A percentile compares a stretch with the other conserved stretches of the same genome.
These are phyloP conservation scores for Lissonota sp. DNA, from an alignment of 2,888 invertebrate species.

Conservation along the genomic window DNA sequence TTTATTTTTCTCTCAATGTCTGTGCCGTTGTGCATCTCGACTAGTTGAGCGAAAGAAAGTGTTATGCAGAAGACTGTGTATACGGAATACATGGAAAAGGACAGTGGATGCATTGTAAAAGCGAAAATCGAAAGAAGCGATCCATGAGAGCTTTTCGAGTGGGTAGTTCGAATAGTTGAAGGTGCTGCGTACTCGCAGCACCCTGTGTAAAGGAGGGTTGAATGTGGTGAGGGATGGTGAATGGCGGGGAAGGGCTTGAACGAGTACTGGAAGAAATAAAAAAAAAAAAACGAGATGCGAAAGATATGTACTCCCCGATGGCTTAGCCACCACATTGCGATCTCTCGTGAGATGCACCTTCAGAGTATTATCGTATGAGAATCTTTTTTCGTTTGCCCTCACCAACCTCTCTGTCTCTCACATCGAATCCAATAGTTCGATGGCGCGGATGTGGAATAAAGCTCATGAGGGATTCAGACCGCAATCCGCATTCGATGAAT, in stretches of 20 bases:
- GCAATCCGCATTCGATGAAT: conserved; percentile 83
- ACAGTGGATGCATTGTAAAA: conserved; percentile 37
- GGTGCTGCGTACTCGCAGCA: too few relatives aligned
- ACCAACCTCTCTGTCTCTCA: conserved; percentile 68
- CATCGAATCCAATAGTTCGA: conserved; percentile 82
- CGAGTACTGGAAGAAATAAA: conserved; percentile 45
- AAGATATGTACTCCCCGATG: conserved; percentile 55
- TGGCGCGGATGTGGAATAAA: conserved; percentile 83
- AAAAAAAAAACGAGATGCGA: conserved; percentile 33
- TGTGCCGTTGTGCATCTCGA: conserved; percentile 30
- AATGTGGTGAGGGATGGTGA: background rate
- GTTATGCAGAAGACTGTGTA: conserved; percentile 39
- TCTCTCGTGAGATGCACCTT: conserved; percentile 46
- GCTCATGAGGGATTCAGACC: conserved; percentile 83
- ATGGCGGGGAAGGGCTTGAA: background rate
- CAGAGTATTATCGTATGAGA: conserved; percentile 81
- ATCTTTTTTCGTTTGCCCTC: conserved; percentile 67
- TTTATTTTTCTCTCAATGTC: conserved; percentile 37
- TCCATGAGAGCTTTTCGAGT: conserved; percentile 72
- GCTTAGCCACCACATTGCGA: conserved; percentile 35
- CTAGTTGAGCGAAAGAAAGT: conserved; percentile 43
- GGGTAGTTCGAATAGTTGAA: conserved; percentile 60
- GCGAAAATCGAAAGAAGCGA: conserved; percentile 73
- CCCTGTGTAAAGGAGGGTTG: conserved; percentile 16
- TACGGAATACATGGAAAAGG: conserved; percentile 50